These are phyloP conservation scores for Yoshiicerus persimilis DNA, from an alignment of 1,140 invertebrate genomes.

Conservation along the genomic window DNA sequence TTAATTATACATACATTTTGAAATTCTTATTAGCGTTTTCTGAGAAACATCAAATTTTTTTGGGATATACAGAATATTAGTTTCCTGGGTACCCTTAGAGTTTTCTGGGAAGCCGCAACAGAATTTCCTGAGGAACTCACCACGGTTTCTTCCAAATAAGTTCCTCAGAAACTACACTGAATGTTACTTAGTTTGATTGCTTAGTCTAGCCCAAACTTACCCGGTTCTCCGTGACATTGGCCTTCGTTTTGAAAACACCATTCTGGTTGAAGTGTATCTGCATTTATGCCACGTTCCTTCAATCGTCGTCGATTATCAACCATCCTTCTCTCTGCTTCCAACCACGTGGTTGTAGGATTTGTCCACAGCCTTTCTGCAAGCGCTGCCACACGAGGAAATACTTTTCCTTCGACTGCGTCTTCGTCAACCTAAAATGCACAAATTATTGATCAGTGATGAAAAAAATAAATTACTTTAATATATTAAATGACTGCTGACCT, in stretches of 20 bases:
- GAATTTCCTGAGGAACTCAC: no score
- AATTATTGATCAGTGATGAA: not conserved
- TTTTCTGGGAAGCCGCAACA: no score
- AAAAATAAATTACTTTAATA: not conserved
- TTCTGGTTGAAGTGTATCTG: conserved; percentile 50
- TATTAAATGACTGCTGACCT: conserved; percentile 53
- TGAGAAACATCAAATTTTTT: no score
- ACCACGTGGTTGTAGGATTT: conserved; percentile 19
- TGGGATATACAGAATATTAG: no score
- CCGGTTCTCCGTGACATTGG: not conserved
- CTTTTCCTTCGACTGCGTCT: conserved; percentile 25
- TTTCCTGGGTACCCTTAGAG: no score
- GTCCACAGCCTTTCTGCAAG: conserved; percentile 38
- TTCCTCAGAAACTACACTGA: no score
- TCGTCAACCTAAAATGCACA: conserved; percentile 30
- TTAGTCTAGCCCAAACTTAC: no score
- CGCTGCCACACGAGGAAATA: conserved; percentile 36
- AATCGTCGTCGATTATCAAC: conserved; percentile 49
- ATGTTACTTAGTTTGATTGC: no score
- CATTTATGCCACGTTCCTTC: conserved; percentile 46
- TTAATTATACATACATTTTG: no score
- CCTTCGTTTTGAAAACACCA: conserved; percentile 66
- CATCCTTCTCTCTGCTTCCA: conserved; percentile 47
- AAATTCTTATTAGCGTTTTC: no score
- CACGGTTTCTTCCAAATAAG: no score